A percentile compares a stretch with the other conserved stretches of the same genome.
These are phyloP conservation scores for Myzus persicae DNA, from an alignment of 1,140 invertebrate genomes.

Conservation along the genomic window DNA sequence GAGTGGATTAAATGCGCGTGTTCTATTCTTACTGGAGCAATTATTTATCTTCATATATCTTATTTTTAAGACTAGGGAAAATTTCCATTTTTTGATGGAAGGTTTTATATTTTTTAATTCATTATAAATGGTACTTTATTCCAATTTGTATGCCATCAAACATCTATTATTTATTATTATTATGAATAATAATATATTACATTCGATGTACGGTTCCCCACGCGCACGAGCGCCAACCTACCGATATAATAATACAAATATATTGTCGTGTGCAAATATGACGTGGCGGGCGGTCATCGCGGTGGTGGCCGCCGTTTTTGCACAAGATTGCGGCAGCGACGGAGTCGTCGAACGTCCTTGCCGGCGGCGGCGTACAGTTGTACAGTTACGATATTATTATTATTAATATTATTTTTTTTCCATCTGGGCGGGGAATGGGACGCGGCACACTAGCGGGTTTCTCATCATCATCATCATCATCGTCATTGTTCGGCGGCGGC, in stretches of 20 bases:
- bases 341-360: constrained; percentile 51
- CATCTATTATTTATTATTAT: too few species aligned
- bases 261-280: background rate
- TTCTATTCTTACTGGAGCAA: background rate
- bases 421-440: background rate
- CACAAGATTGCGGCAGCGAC: background rate
- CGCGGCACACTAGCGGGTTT: constrained; percentile 36
- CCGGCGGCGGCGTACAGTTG: background rate
- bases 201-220: background rate
- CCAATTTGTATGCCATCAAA: background rate
- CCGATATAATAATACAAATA: background rate
- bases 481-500: constrained; percentile 43
- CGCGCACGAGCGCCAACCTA: background rate
- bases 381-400: constrained; percentile 30
- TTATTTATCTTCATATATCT: background rate
- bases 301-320: background rate
- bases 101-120: background rate
- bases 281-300: background rate
- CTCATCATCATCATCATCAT: background rate
- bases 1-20: background rate
- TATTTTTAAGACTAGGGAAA: background rate
- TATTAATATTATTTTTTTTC: background rate
- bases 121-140: background rate
- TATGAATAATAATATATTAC: background rate
- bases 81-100: background rate